Percentiles rank a stretch among this genome's conserved stretches.
phyloP scores from a whole-genome alignment of 2,113 vertebrate species.

The Sminthopsis crassicaudata region DNA sequence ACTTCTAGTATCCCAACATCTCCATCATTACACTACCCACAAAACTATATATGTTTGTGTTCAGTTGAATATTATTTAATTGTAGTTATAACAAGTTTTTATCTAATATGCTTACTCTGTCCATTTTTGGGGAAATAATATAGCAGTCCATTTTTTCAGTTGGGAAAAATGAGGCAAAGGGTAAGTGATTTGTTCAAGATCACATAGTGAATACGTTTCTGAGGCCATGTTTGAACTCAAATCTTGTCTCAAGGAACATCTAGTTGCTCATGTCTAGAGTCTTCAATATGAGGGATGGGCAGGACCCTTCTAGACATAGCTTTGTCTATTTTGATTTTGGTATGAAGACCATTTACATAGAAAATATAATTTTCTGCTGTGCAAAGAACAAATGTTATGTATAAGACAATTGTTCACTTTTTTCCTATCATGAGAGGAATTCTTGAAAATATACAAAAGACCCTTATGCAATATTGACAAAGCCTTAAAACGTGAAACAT shows the following conservation, averaged over 20 bases:
- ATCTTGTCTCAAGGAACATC: no score
- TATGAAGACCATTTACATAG: no score
- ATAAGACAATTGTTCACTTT: not conserved
- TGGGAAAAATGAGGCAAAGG: no score
- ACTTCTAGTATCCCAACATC: not conserved
- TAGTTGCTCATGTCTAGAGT: not conserved
- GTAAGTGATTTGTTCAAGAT: no score
- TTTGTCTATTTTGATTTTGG: not conserved
- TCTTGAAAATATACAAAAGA: not conserved
- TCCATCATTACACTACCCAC: not conserved
- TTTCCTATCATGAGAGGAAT: not conserved
- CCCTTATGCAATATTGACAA: not conserved
- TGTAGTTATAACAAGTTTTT: slow-evolving; percentile 34
- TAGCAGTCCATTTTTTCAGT: not conserved
- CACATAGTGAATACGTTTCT: no score
- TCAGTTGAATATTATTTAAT: slow-evolving; percentile 15
- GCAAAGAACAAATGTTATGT: not conserved
- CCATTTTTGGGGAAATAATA: not conserved
- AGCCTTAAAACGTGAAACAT: not conserved
- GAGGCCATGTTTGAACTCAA: no score
- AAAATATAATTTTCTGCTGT: not conserved
- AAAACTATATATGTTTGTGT: not conserved
- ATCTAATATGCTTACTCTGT: not conserved
- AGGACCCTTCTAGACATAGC: not conserved
- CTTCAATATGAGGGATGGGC: not conserved